Evolutionary conservation across 1,140 invertebrate species (phyloP).

Genomic region (Proctacanthus coquilletti): DNA sequence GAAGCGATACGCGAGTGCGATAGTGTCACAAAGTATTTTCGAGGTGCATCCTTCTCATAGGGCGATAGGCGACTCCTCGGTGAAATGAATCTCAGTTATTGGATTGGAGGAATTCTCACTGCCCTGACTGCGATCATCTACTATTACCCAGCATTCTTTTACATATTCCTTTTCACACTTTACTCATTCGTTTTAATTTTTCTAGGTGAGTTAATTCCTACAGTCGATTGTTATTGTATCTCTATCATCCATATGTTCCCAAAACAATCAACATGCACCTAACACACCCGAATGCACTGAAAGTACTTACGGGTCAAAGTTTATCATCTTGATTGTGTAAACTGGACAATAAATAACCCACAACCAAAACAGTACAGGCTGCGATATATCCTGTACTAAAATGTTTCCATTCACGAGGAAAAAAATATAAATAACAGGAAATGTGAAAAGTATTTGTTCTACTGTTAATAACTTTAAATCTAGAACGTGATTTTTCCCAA

Average conservation of each 20-base stretch:
- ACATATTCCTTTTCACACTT: conserved; percentile 24
- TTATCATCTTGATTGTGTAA: not conserved
- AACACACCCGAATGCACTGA: not conserved
- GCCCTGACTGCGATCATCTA: conserved; percentile 19
- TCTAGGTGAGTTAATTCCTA: conserved; percentile 23
- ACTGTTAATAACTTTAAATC: too few relatives aligned
- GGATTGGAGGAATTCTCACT: not conserved
- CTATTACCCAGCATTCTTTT: conserved; percentile 28
- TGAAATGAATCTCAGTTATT: not conserved
- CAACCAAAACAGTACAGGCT: not conserved
- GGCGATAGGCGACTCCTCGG: too few relatives aligned
- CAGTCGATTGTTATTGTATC: conserved; percentile 2
- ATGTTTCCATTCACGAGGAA: too few relatives aligned
- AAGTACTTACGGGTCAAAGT: not conserved
- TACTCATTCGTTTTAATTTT: conserved; percentile 25
- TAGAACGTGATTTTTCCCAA: too few relatives aligned
- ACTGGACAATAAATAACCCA: not conserved
- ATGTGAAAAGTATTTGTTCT: too few relatives aligned
- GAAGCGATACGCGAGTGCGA: too few relatives aligned
- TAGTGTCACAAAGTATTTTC: too few relatives aligned
- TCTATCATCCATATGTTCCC: not conserved
- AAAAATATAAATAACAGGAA: too few relatives aligned
- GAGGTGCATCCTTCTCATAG: too few relatives aligned
- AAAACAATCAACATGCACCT: conserved; percentile 1
- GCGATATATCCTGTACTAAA: too few relatives aligned